A percentile compares a stretch with the other conserved stretches of the same genome.
phyloP scores from a whole-genome alignment of 2,797 vertebrate species.

The Danio kyathit region DNA sequence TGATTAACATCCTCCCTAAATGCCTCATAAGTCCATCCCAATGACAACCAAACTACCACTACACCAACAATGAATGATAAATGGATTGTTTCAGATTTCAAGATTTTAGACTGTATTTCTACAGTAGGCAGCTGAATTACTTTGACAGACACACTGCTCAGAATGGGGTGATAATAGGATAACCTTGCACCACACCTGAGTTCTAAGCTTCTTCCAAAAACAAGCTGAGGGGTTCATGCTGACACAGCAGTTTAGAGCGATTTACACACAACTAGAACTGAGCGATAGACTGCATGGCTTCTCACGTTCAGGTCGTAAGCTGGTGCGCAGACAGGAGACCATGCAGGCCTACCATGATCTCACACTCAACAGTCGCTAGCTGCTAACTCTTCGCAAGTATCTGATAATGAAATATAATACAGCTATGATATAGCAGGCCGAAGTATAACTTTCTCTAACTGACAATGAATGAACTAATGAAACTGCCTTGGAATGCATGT shows the following conservation, averaged over 20 bases:
- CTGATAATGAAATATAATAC: constrained; percentile 80
- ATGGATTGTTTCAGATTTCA: constrained; percentile 31
- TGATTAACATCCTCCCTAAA: constrained; percentile 25
- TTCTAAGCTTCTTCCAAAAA: constrained; percentile 56
- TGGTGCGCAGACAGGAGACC: constrained; percentile 55
- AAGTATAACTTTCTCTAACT: constrained; percentile 81
- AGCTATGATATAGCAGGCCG: constrained; percentile 78
- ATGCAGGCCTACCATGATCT: constrained; percentile 70
- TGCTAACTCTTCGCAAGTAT: constrained; percentile 78
- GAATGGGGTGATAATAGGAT: constrained; percentile 34
- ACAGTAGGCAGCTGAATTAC: constrained; percentile 7
- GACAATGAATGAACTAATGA: constrained; percentile 72
- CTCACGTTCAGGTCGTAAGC: constrained; percentile 64
- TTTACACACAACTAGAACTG: constrained; percentile 70
- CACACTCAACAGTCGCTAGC: constrained; percentile 72
- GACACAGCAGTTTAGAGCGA: constrained; percentile 64
- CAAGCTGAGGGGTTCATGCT: constrained; percentile 12
- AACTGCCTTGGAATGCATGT: constrained; percentile 58
- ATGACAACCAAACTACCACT: constrained; percentile 12
- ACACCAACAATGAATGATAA: constrained; percentile 7
- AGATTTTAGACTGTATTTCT: constrained; percentile 30
- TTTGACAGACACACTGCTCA: constrained; percentile 23
- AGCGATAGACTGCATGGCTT: constrained; percentile 68
- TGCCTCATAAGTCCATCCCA: constrained; percentile 22
- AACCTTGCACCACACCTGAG: constrained; percentile 67